Evolutionary conservation across 1,140 invertebrate species (phyloP), one percentile per base, ranked within the genome.

Genomic region (Coenobita brevimanus): DNA sequence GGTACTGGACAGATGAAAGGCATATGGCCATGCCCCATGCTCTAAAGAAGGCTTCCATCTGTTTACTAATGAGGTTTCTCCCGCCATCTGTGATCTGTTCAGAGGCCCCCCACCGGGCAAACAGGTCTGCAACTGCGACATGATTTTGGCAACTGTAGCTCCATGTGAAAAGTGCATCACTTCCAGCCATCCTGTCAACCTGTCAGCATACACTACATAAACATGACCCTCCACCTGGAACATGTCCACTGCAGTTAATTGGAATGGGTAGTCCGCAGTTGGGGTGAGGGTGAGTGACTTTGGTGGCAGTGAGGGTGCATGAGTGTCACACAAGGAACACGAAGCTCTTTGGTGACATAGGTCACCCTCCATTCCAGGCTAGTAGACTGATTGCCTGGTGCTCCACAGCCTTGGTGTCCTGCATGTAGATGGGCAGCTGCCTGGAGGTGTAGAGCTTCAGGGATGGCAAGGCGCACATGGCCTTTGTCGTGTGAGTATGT

Each of bases 201-300:
- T 76, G 73, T 41, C 73, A 13, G 41, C 30, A 38, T 75, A 75
- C 10, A 38, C 71, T 38, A 75, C 0, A 41, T 75, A 75, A 6
- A 75, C 41, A 15, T 46, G 38, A 15, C 71, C 71, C 38, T 13
- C 71, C 4, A 36, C 15, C 71, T 75, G 71, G 24, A 75, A 2
- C 71, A 75, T 0, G 24, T 75, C 71, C 30, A 17, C 71, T 75
- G n/a, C n/a, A n/a, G n/a, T n/a, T 3, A 15, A 13, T 15, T 82
- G 79, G 21, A 64, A 62, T n/a, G 79, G 38, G 38, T 64, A 41
- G 43, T 54, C 64, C 83, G 30, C 13, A 10, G 13, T 3, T 17
- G 64, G 79, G n/a, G 30, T 62, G 54, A 54, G n/a, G 71, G 21
- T 17, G 71, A 24, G 73, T 89, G 15, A 36, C 62, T 60, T n/a